Conservation (phyloP, 2,113 vertebrate species). For the Myanophis thanlyinensis region DNA sequence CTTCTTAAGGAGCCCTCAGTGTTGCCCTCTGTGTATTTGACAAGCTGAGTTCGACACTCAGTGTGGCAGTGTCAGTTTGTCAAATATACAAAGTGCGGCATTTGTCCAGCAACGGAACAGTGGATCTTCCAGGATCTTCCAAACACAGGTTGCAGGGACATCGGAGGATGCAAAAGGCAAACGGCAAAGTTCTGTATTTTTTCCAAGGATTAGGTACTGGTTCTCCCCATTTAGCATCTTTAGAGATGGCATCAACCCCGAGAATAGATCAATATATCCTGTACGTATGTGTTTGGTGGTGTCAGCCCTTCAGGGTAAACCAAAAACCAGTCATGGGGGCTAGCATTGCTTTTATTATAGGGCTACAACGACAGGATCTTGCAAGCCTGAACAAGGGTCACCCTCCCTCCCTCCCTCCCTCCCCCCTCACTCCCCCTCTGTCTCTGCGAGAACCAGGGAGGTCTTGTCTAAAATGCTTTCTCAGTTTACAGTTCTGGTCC, state of each 20-base stretch:
- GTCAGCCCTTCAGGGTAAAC: not conserved
- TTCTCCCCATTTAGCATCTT: not conserved
- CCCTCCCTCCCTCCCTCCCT: not conserved
- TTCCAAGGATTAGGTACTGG: not conserved
- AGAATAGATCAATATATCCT: not conserved
- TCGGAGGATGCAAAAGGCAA: not conserved
- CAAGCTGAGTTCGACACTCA: conserved; percentile 96
- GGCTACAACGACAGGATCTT: not conserved
- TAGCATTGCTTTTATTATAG: not conserved
- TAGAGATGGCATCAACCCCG: not conserved
- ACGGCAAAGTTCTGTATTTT: not conserved
- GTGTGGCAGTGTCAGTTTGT: conserved; percentile 96
- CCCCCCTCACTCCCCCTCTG: not conserved
- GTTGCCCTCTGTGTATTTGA: conserved; percentile 97
- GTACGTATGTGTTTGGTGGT: not conserved
- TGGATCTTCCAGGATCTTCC: not conserved
- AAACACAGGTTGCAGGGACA: rapidly evolving
- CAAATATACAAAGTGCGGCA: conserved; percentile 99
- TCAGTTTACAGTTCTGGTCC: not conserved
- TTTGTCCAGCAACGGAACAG: conserved; percentile 62
- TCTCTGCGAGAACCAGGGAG: not conserved
- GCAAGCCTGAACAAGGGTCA: not conserved
- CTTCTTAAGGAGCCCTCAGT: conserved; percentile 53
- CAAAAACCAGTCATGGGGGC: not conserved
- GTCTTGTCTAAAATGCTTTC: not conserved